phyloP scores from a whole-genome alignment of 2,888 invertebrate species.

The Lathronympha strigana region DNA sequence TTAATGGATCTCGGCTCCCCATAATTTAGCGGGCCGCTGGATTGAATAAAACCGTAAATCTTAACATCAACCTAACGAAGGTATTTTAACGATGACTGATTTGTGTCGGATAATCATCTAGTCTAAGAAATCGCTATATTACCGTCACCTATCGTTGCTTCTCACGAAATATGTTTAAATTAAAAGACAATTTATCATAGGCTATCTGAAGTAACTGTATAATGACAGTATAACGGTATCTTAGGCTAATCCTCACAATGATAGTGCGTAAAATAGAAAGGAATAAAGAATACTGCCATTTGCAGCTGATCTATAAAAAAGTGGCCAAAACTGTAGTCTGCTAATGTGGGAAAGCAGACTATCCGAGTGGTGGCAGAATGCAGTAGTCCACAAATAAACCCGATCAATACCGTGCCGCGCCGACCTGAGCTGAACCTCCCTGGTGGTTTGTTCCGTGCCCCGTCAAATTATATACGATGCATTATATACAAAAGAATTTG shows the following conservation, averaged over 20 bases:
- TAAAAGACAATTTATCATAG: background rate
- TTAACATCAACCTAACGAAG: slow-evolving; percentile 72
- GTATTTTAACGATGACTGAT: slow-evolving; percentile 76
- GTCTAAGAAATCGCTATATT: background rate
- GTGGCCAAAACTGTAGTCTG: slow-evolving; percentile 12
- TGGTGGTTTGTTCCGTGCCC: slow-evolving; percentile 48
- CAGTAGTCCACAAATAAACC: slow-evolving; percentile 69
- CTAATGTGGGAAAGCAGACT: slow-evolving; percentile 47
- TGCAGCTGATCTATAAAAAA: slow-evolving; percentile 4
- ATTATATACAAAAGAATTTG: background rate
- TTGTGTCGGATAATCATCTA: slow-evolving; percentile 50
- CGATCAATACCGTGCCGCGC: slow-evolving; percentile 65
- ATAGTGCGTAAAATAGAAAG: background rate
- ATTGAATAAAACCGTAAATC: slow-evolving; percentile 83
- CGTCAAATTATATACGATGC: slow-evolving; percentile 34
- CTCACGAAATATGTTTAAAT: background rate
- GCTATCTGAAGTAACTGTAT: no score
- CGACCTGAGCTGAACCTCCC: slow-evolving; percentile 48
- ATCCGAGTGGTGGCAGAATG: slow-evolving; percentile 50
- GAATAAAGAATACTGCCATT: background rate
- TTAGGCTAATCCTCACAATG: background rate
- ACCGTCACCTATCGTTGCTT: background rate
- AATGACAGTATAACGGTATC: no score
- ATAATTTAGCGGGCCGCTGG: slow-evolving; percentile 79
- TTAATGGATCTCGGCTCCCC: slow-evolving; percentile 81